Conservation (phyloP, 92 coral and sea anemone genomes). For the Anthopleura xanthogrammica region DNA sequence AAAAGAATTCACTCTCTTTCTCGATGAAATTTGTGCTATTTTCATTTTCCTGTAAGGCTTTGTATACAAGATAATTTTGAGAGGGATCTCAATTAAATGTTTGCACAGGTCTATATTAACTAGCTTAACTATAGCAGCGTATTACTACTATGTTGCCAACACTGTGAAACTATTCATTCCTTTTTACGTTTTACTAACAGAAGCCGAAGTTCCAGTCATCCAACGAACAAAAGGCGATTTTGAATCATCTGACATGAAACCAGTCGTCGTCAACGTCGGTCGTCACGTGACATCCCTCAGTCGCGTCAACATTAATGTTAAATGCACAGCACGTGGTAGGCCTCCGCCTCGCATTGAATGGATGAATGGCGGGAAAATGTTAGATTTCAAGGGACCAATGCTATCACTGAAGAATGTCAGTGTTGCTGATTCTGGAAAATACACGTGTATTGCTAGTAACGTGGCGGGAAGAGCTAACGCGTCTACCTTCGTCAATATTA, state of each 20-base stretch:
- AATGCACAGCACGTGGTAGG: slow-evolving; percentile 49
- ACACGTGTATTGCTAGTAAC: slow-evolving; percentile 63
- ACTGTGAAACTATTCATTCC: background rate
- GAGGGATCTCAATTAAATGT: too few species aligned
- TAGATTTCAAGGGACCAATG: slow-evolving; percentile 23
- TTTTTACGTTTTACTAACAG: slow-evolving; percentile 1
- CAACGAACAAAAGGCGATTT: slow-evolving; percentile 26
- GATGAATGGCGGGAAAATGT: slow-evolving; percentile 46
- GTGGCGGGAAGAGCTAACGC: slow-evolving; percentile 58
- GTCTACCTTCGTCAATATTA: slow-evolving; percentile 32
- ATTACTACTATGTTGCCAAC: too few species aligned
- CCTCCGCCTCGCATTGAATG: slow-evolving; percentile 50
- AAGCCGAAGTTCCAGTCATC: slow-evolving; percentile 46
- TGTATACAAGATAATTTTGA: too few species aligned
- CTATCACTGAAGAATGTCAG: slow-evolving; percentile 26
- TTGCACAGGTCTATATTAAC: too few species aligned
- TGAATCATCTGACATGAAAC: slow-evolving; percentile 34
- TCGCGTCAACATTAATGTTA: slow-evolving; percentile 42
- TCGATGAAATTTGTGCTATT: too few species aligned
- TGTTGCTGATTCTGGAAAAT: slow-evolving; percentile 30
- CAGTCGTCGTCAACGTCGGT: slow-evolving; percentile 40
- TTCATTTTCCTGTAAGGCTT: too few species aligned
- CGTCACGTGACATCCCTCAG: slow-evolving; percentile 36
- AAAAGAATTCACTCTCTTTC: too few species aligned
- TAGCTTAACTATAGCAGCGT: too few species aligned